Conservation (phyloP, 2,888 invertebrate species). For the Margaritifera margaritifera region DNA sequence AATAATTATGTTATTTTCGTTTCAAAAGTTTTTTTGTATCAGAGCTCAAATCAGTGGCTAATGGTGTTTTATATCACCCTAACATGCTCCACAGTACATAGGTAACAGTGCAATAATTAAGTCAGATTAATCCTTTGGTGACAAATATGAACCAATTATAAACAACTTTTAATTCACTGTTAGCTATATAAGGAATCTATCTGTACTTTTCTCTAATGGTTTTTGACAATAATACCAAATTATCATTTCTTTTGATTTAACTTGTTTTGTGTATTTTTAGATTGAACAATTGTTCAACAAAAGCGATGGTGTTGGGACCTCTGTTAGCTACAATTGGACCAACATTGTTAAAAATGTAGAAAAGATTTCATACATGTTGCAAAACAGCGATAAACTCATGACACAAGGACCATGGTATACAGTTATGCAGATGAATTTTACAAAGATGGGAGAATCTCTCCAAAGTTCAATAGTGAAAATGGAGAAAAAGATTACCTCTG, state of each 20-base stretch:
- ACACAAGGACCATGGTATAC: constrained; percentile 13
- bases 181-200: too few relatives aligned
- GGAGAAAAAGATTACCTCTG: not conserved
- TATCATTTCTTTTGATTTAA: not conserved
- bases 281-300: constrained; percentile 8
- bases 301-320: not conserved
- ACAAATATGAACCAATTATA: too few relatives aligned
- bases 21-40: too few relatives aligned
- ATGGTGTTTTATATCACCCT: too few relatives aligned
- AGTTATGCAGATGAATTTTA: constrained; percentile 7
- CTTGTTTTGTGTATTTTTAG: constrained; percentile 4
- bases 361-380: constrained; percentile 14
- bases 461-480: constrained; percentile 1
- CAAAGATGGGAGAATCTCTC: constrained; percentile 9
- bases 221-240: too few relatives aligned
- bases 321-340: constrained; percentile 19
- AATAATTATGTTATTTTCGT: too few relatives aligned
- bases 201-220: too few relatives aligned
- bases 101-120: too few relatives aligned
- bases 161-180: too few relatives aligned
- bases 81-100: too few relatives aligned
- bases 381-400: not conserved
- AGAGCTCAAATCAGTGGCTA: too few relatives aligned
- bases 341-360: constrained; percentile 22
- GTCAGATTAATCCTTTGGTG: too few relatives aligned